Base-by-base conservation (phyloP, 2,113 vertebrate species). In the Hyla sarda region DNA sequence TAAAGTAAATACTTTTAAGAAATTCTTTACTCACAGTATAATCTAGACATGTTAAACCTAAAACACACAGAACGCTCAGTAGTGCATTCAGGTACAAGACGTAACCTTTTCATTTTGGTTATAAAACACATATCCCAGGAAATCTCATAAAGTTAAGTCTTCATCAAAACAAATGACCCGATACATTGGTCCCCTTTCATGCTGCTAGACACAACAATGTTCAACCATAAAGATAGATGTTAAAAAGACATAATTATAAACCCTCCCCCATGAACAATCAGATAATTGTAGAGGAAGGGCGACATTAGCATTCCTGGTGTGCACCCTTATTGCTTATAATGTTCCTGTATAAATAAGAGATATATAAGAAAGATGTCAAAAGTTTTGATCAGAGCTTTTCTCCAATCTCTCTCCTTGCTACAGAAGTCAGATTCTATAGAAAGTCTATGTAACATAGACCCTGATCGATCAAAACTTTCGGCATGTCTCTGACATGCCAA, bases 51-150 rank as follows among this genome's bases (percentile, higher is more conserved):
- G 71, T 41, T 84, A 58, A 84, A 47, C 71, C 52, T 56, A 83
- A 75, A 60, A 6, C 45, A 84, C 71, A 75, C 47, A 47, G 3
- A 3, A 1, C 28, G 11, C 32, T 45, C 82, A 84, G 14, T 21
- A 48, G 71, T 47, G 82, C 82, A 32, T 84, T 84, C 82, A 84
- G 69, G 52, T 45, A 71, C 67, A 41, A 45, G 19, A 47, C 75
- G 74, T 84, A 84, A 60, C 71, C 69, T 84, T 45, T 84, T 54
- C 41, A 25, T n/a, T 19, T 60, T 73, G 11, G n/a, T n/a, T 28
- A 67, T 37, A 16, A 73, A 54, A 71, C 16, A 58, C 17, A 14
- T 4, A 11, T 34, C 32, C 32, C 52, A 45, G 82, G 50, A 84
- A 84, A 74, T 47, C 13, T 23, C 71, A 47, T 7, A n/a, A 30